Percentiles rank a stretch among this genome's conserved stretches.
Evolutionary conservation across 2,113 vertebrate genomes (phyloP).

Genomic region (Scophthalmus maximus): DNA sequence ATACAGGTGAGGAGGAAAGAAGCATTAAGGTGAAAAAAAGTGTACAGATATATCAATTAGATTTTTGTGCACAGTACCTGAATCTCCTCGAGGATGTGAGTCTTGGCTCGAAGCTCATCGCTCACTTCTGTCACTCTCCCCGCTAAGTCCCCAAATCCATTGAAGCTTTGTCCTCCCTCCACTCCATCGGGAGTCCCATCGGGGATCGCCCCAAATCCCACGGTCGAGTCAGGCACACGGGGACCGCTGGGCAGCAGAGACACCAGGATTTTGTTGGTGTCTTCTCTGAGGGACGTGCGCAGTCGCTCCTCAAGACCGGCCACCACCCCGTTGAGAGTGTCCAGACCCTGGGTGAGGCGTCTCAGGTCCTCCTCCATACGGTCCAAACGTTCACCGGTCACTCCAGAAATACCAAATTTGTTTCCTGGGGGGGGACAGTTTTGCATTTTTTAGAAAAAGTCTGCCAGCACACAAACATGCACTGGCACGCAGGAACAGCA

Average conservation of each 20-base stretch:
- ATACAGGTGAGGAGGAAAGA: background rate
- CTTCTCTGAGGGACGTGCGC: conserved; percentile 87
- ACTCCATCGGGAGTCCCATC: conserved; percentile 85
- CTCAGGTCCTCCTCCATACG: conserved; percentile 91
- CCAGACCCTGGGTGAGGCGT: conserved; percentile 88
- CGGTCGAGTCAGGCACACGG: conserved; percentile 73
- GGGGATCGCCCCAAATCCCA: conserved; percentile 89
- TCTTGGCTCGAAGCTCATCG: conserved; percentile 89
- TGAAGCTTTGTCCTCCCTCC: conserved; percentile 80
- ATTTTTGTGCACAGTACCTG: conserved; percentile 63
- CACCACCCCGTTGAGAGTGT: conserved; percentile 87
- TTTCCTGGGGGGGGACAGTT: too few species aligned
- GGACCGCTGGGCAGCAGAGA: conserved; percentile 82
- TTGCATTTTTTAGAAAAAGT: background rate
- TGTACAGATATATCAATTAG: background rate
- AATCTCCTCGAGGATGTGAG: conserved; percentile 90
- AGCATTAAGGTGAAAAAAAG: background rate
- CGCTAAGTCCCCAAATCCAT: conserved; percentile 87
- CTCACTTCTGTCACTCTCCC: conserved; percentile 92
- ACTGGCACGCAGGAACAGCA: background rate
- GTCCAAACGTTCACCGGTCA: conserved; percentile 91
- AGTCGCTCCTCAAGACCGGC: conserved; percentile 87
- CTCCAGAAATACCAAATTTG: conserved; percentile 80
- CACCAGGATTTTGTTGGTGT: conserved; percentile 88
- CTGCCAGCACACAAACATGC: background rate